These are phyloP conservation scores for Sweltsa coloradensis DNA, from an alignment of 1,140 invertebrate species.

Conservation along the genomic window DNA sequence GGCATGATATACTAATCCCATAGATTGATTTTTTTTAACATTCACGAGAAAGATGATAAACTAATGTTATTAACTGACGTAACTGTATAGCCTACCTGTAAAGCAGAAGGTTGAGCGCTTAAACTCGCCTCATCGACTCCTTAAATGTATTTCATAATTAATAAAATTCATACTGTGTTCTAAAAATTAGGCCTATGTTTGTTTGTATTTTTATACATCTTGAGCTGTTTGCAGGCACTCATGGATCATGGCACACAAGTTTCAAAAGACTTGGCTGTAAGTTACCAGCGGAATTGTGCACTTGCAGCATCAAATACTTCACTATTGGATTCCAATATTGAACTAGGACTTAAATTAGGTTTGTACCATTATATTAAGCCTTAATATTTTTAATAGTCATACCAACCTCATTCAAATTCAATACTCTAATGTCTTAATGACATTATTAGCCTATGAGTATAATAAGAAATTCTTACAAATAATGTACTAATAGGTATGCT, in stretches of 20 bases:
- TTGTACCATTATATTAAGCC: neutral
- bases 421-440: too few relatives aligned
- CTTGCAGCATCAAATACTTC: neutral
- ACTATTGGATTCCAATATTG: constrained; percentile 26
- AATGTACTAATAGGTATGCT: too few relatives aligned
- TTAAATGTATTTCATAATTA: neutral
- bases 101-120: neutral
- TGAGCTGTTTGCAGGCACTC: constrained; percentile 41
- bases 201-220: too few relatives aligned
- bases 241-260: constrained; percentile 47
- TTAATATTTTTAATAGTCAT: constrained; percentile 1
- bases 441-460: too few relatives aligned
- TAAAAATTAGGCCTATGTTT: too few relatives aligned
- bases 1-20: constrained; percentile 9
- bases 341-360: constrained; percentile 42
- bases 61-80: neutral
- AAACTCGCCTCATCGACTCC: neutral
- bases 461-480: too few relatives aligned
- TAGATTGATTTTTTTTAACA: constrained; percentile 2
- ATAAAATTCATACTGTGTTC: neutral
- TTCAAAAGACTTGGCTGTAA: constrained; percentile 32
- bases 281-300: constrained; percentile 6
- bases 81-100: too few relatives aligned
- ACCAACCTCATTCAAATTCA: neutral
- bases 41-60: neutral